A percentile compares a stretch with the other conserved stretches of the same genome.
These are phyloP conservation scores for Xenops minutus DNA, from an alignment of 2,797 vertebrate species.

Conservation along the genomic window DNA sequence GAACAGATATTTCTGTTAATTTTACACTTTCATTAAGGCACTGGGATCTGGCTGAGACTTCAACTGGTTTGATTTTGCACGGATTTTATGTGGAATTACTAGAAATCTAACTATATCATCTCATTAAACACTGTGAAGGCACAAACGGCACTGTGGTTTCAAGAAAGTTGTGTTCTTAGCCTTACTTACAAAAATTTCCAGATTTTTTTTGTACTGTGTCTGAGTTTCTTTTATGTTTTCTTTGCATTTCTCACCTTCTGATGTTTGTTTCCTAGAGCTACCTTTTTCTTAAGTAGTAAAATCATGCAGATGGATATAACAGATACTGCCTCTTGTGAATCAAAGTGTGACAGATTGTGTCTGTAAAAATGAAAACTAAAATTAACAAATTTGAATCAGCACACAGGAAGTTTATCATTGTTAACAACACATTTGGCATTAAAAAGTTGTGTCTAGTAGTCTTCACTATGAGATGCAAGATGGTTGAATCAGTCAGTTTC, in stretches of 20 bases:
- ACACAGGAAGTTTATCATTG: constrained; percentile 47
- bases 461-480: constrained; percentile 28
- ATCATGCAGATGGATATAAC: constrained; percentile 41
- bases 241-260: constrained; percentile 50
- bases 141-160: not conserved
- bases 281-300: constrained; percentile 53
- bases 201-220: not conserved
- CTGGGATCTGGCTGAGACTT: not conserved
- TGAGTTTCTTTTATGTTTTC: not conserved
- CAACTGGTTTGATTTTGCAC: not conserved
- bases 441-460: constrained; percentile 41
- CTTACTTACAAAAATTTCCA: not conserved
- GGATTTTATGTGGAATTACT: not conserved
- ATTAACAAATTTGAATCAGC: constrained; percentile 46
- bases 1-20: not conserved
- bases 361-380: constrained; percentile 57
- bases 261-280: constrained; percentile 52
- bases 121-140: not conserved
- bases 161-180: not conserved
- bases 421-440: constrained; percentile 44
- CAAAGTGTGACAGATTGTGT: constrained; percentile 56
- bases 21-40: not conserved
- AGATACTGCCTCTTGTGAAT: constrained; percentile 48
- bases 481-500: constrained; percentile 11
- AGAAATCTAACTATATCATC: not conserved